phyloP scores from a whole-genome alignment of 2,888 invertebrate species.

The Litoditis marina region DNA sequence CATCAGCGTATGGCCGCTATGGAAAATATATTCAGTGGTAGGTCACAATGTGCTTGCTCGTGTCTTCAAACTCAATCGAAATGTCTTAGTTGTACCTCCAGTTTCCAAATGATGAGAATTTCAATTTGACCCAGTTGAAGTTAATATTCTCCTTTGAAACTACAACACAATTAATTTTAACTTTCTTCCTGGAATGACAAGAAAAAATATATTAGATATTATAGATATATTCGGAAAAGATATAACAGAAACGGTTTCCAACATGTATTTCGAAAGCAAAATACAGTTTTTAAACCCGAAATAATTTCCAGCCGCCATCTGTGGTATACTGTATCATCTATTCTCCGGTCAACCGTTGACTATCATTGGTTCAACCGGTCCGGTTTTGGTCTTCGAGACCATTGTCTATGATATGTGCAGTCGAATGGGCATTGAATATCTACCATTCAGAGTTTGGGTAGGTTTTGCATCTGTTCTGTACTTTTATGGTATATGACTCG shows the following conservation, averaged over 20 bases:
- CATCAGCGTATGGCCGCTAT: constrained; percentile 72
- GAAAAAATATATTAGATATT: background rate
- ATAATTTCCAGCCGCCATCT: constrained; percentile 71
- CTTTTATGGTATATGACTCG: too few species aligned
- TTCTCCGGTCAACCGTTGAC: constrained; percentile 93
- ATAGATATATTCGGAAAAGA: background rate
- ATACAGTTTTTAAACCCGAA: background rate
- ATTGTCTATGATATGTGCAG: constrained; percentile 89
- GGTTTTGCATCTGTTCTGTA: background rate
- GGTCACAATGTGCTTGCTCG: too few species aligned
- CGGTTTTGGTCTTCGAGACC: constrained; percentile 95
- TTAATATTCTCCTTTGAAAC: too few species aligned
- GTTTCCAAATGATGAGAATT: too few species aligned
- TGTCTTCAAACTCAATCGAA: too few species aligned
- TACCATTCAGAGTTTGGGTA: constrained; percentile 42
- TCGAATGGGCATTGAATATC: constrained; percentile 64
- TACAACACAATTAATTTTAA: too few species aligned
- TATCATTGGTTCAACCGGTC: constrained; percentile 90
- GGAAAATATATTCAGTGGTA: constrained; percentile 66
- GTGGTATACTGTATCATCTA: constrained; percentile 88
- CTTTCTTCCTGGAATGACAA: too few species aligned
- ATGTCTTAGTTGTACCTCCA: too few species aligned
- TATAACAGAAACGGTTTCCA: background rate
- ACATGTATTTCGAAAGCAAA: background rate
- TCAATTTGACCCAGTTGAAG: too few species aligned